Percentiles rank a stretch among this genome's conserved stretches.
These are phyloP conservation scores for Phymastichus coffea DNA, from an alignment of 1,140 invertebrate species.

Conservation along the genomic window DNA sequence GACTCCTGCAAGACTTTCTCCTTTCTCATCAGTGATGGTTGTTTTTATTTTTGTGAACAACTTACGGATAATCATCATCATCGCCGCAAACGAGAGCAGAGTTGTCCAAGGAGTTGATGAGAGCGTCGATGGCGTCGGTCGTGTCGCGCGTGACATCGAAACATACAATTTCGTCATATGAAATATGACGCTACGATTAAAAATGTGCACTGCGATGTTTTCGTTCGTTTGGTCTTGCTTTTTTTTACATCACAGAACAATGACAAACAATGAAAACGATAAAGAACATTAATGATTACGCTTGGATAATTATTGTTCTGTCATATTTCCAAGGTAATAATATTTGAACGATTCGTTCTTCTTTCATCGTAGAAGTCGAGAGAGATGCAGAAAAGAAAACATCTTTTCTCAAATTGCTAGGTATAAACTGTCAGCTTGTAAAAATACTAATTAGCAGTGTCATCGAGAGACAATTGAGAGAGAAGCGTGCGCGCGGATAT, in stretches of 20 bases:
- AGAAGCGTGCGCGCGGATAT: not conserved
- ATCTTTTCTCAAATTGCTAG: too few relatives aligned
- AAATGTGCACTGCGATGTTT: too few relatives aligned
- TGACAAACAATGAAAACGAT: not conserved
- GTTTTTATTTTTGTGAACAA: not conserved
- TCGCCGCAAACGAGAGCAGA: not conserved
- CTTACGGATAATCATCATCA: constrained; percentile 21
- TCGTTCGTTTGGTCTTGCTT: not conserved
- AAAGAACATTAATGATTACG: not conserved
- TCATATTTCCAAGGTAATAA: not conserved
- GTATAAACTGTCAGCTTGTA: too few relatives aligned
- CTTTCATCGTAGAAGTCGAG: not conserved
- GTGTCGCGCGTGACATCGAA: not conserved
- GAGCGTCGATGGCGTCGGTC: not conserved
- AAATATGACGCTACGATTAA: constrained; percentile 12
- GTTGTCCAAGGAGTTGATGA: constrained; percentile 8
- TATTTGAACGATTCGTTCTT: constrained; percentile 5
- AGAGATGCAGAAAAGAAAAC: not conserved
- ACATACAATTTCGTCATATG: constrained; percentile 13
- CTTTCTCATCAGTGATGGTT: not conserved
- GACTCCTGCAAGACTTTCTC: not conserved
- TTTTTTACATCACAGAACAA: not conserved
- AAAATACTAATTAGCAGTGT: too few relatives aligned
- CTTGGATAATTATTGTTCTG: too few relatives aligned
- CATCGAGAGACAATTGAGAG: not conserved